phyloP scores from a whole-genome alignment of 2,888 invertebrate genomes.

The Junonia oenone region DNA sequence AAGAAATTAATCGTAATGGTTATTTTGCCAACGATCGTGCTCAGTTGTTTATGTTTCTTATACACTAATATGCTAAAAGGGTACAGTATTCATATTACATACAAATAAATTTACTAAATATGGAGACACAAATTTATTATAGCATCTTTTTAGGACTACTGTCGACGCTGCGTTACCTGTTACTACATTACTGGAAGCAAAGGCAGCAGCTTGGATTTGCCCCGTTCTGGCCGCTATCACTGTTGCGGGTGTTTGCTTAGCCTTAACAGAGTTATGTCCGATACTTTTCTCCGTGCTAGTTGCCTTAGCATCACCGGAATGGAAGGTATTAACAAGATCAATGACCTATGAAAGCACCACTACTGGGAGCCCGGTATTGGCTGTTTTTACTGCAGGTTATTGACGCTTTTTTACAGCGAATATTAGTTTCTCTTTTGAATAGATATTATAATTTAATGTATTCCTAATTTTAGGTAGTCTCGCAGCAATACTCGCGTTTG shows the following conservation, averaged over 20 bases:
- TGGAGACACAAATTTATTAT: not conserved
- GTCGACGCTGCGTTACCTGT: constrained; percentile 80
- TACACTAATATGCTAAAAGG: constrained; percentile 71
- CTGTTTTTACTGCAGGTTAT: constrained; percentile 81
- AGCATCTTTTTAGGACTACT: constrained; percentile 59
- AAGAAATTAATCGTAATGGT: constrained; percentile 59
- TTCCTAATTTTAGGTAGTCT: constrained; percentile 73
- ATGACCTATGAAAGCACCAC: constrained; percentile 80
- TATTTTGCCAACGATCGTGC: constrained; percentile 54
- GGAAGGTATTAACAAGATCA: constrained; percentile 81
- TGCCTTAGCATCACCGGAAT: constrained; percentile 79
- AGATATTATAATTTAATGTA: not conserved
- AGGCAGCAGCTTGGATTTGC: constrained; percentile 80
- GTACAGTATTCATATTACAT: constrained; percentile 36
- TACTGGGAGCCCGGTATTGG: constrained; percentile 81
- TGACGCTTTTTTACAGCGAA: not conserved
- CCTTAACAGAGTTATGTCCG: constrained; percentile 81
- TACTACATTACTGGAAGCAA: constrained; percentile 79
- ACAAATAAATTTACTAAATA: not conserved
- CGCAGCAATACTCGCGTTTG: constrained; percentile 81
- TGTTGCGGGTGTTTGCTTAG: constrained; percentile 79
- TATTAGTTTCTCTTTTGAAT: not conserved
- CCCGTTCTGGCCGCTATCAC: constrained; percentile 80
- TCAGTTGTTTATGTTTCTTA: constrained; percentile 62
- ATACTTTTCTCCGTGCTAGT: constrained; percentile 76